These are phyloP conservation scores for Bathybates hornii DNA, from an alignment of 2,113 vertebrate genomes.

Conservation along the genomic window DNA sequence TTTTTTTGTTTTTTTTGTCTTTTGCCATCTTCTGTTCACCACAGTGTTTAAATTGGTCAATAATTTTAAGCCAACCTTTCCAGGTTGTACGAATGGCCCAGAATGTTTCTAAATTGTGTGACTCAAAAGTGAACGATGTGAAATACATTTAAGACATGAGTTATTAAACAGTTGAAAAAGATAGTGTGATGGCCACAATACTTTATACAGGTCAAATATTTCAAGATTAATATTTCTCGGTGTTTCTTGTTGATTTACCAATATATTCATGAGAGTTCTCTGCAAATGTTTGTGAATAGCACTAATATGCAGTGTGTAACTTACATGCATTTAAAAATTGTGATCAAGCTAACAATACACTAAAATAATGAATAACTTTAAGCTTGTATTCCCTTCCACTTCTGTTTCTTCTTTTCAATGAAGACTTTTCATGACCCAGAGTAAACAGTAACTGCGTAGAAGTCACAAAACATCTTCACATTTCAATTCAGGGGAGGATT, in stretches of 20 bases:
- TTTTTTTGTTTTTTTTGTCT: neutral
- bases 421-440: neutral
- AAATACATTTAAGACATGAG: accelerated
- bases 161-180: neutral
- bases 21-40: neutral
- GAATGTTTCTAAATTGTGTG: neutral
- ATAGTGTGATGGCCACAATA: neutral
- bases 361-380: neutral
- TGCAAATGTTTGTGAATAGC: neutral
- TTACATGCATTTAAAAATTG: neutral
- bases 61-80: neutral
- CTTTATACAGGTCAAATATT: neutral
- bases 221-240: neutral
- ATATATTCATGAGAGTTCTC: neutral
- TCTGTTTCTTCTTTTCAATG: neutral
- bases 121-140: neutral
- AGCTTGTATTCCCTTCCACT: neutral
- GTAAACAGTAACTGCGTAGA: neutral
- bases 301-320: neutral
- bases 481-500: neutral
- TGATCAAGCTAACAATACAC: neutral
- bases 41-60: neutral
- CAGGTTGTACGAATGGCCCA: neutral
- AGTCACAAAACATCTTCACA: neutral
- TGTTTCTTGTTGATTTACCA: neutral